Percentiles rank a stretch among this genome's conserved stretches.
Conservation (phyloP, 2,888 invertebrate species). For the Melipona bicolor region DNA sequence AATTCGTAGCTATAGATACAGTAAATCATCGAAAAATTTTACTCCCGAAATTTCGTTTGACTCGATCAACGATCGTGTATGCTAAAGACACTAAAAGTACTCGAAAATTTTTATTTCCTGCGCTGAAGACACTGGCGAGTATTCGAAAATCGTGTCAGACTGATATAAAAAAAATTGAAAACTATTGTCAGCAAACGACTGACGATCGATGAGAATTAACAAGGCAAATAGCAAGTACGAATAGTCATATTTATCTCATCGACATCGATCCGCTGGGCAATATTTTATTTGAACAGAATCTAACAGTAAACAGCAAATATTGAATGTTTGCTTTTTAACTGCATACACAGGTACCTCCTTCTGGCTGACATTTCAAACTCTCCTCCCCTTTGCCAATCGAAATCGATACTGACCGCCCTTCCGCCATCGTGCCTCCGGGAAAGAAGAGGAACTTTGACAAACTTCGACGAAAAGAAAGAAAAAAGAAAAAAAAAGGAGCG, state of each 20-base stretch:
- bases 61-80: too few relatives aligned
- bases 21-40: too few relatives aligned
- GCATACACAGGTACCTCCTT: not conserved
- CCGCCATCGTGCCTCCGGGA: not conserved
- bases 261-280: not conserved
- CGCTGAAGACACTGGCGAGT: too few relatives aligned
- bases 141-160: too few relatives aligned
- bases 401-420: not conserved
- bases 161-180: too few relatives aligned
- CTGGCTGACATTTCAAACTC: not conserved
- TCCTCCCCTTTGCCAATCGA: not conserved
- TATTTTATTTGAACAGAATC: slow-evolving; percentile 6
- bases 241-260: not conserved
- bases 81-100: too few relatives aligned
- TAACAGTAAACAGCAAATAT: not conserved
- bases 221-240: not conserved
- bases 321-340: not conserved
- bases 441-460: not conserved
- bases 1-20: too few relatives aligned
- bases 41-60: too few relatives aligned
- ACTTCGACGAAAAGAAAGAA: not conserved
- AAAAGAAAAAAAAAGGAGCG: too few relatives aligned
- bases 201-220: not conserved
- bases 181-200: not conserved
- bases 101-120: too few relatives aligned